phyloP scores from a whole-genome alignment of 1,140 invertebrate species.

The Halesus radiatus region DNA sequence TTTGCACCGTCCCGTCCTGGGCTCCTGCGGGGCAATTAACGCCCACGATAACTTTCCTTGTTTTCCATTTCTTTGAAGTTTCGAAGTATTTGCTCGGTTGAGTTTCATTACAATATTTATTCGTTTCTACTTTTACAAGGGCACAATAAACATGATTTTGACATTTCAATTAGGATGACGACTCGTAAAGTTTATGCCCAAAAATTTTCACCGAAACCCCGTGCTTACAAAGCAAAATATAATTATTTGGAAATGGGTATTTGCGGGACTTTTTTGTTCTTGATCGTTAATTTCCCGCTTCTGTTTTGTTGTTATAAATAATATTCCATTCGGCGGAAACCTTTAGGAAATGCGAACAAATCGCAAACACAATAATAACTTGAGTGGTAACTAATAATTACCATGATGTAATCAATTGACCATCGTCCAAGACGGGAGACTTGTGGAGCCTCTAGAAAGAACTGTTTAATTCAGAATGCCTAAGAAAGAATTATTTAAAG shows the following conservation, averaged over 20 bases:
- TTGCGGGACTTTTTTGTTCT: background rate
- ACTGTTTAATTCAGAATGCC: too few relatives aligned
- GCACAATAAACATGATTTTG: constrained; percentile 9
- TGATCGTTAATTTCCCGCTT: background rate
- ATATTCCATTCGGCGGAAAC: background rate
- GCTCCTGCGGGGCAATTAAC: background rate
- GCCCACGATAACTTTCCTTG: background rate
- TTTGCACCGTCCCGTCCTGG: background rate
- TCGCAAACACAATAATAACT: too few relatives aligned
- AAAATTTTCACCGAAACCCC: background rate
- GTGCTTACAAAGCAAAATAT: background rate
- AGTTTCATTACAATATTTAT: constrained; percentile 10
- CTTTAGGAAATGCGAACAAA: background rate
- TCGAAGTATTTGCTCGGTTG: background rate
- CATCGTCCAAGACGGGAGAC: too few relatives aligned
- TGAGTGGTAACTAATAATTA: too few relatives aligned
- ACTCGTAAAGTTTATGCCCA: background rate
- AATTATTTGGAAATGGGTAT: constrained; percentile 7
- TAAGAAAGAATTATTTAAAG: too few relatives aligned
- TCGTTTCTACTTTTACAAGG: background rate
- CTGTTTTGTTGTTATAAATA: constrained; percentile 1
- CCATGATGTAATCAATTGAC: too few relatives aligned
- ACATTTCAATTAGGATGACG: constrained; percentile 19
- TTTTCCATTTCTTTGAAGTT: background rate
- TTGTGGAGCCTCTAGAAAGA: too few relatives aligned